Evolutionary conservation across 2,888 invertebrate genomes (phyloP), one percentile per base, ranked within the genome.

Genomic region (Hypercompe scribonia): DNA sequence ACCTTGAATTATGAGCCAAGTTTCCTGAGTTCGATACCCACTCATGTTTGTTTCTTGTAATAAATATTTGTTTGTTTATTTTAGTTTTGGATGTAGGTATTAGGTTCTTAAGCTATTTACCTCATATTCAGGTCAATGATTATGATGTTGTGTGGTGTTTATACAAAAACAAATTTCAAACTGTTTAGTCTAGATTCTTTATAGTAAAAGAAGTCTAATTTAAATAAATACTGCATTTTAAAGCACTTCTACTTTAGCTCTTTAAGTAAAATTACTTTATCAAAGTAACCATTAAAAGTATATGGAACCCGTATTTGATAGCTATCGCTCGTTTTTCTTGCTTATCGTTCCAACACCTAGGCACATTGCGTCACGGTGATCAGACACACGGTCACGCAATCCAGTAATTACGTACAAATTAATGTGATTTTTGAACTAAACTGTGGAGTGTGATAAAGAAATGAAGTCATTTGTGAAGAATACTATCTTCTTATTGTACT

Each of bases 301-400:
- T 71, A 85, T 76, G 36, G 75, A 64, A 66, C 54, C 28, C 64
- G 34, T 75, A 76, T 74, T 76, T 65, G 71, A 78, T 83, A 74
- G 65, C 46, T 64, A 77, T 76, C 73, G 72, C 76, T 75, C 83
- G 83, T 85, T 77, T 76, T 74, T 79, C 83, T 83, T 72, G 28
- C 74, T 76, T 78, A 85, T 79, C 85, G 69, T 50, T 66, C 65
- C 70, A 73, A 63, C 66, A 71, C 39, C 58, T 70, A 70, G 75
- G 65, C 68, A 78, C 78, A 72, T 67, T 68, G 58, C 50, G 68
- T 36, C 73, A 66, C 72, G 72, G 50, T 63, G 24, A 72, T 65
- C 68, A 61, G 46, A 42, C 67, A 70, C 64, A 65, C 54, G 61
- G 72, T 50, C 83, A 85, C 84, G 83, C 83, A 34, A 85, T 34